Evolutionary conservation across 2,113 vertebrate species (phyloP).

Genomic region (Mesoclemmys tuberculata): DNA sequence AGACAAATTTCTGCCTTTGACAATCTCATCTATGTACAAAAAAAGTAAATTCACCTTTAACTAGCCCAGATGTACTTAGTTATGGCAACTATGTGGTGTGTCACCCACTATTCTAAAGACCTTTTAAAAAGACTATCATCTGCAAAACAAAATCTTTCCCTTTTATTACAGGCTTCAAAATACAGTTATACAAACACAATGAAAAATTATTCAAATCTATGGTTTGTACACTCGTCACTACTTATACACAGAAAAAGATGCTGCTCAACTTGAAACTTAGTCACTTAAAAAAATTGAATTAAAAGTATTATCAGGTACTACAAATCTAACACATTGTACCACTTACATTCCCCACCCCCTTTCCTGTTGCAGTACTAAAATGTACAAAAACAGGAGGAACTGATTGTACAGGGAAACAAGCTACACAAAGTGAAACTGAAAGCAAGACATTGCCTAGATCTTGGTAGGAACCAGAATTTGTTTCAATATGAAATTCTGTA

Average conservation of each 20-base stretch:
- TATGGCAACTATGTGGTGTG: not conserved
- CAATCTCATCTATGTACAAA: not conserved
- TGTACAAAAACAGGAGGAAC: not conserved
- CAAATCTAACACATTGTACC: accelerated
- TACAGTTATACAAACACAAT: not conserved
- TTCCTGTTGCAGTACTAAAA: not conserved
- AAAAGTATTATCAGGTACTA: not conserved
- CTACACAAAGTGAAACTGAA: not conserved
- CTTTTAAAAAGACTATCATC: not conserved
- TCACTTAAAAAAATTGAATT: not conserved
- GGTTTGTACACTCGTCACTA: not conserved
- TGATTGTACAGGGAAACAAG: not conserved
- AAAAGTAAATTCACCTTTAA: not conserved
- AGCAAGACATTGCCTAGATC: not conserved
- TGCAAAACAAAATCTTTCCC: not conserved
- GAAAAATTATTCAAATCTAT: not conserved
- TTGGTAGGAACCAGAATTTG: not conserved
- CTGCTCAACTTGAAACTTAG: not conserved
- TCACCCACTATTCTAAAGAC: not conserved
- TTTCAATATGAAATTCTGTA: not conserved
- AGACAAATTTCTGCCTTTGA: not conserved
- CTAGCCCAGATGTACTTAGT: not conserved
- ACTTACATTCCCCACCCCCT: accelerated
- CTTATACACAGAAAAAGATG: not conserved
- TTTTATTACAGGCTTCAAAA: not conserved